Evolutionary conservation across 2,888 invertebrate genomes (phyloP).

Genomic region (Tricholauxania praeusta): DNA sequence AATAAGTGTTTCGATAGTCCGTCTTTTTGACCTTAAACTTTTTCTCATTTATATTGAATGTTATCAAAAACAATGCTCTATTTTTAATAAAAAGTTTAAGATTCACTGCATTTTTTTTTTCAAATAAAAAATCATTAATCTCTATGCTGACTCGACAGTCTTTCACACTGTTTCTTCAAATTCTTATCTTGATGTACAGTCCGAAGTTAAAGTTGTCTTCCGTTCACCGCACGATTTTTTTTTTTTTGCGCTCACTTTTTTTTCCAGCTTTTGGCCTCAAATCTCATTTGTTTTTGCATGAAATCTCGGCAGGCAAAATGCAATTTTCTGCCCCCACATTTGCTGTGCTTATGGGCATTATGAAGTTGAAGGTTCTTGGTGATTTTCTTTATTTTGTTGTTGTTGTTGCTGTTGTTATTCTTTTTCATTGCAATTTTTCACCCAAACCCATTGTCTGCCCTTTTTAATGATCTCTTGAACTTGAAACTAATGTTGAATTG

Average conservation of each 20-base stretch:
- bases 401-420: conserved; percentile 1
- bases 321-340: neutral
- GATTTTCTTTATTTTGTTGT: neutral
- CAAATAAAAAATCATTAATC: conserved; percentile 41
- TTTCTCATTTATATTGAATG: no score
- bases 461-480: conserved; percentile 59
- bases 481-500: conserved; percentile 60
- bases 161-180: conserved; percentile 18
- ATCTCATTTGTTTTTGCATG: conserved; percentile 26
- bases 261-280: conserved; percentile 10
- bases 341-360: neutral
- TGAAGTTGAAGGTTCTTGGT: neutral
- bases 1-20: no score
- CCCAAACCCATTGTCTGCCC: conserved; percentile 35
- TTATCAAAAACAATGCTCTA: no score
- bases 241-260: neutral
- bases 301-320: conserved; percentile 24
- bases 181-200: conserved; percentile 42
- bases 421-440: conserved; percentile 20
- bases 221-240: neutral
- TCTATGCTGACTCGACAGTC: conserved; percentile 5
- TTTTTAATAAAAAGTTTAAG: neutral
- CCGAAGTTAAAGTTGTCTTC: conserved; percentile 14
- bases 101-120: conserved; percentile 7
- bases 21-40: no score